These are phyloP conservation scores for Ethmia dodecea DNA, from an alignment of 2,888 invertebrate genomes.

Conservation along the genomic window DNA sequence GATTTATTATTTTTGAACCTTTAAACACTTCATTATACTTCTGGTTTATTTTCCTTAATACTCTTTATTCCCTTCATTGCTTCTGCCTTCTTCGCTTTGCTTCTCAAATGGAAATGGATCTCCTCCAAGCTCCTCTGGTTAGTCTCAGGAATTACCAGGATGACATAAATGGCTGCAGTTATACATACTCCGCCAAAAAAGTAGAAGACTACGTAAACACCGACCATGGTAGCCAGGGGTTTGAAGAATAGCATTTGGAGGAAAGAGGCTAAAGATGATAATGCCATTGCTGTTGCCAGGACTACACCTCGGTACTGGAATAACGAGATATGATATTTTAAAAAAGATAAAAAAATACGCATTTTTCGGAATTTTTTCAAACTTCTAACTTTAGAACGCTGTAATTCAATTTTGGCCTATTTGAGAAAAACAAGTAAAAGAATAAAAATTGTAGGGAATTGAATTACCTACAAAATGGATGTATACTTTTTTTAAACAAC, in stretches of 20 bases:
- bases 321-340: not conserved
- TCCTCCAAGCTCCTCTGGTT: constrained; percentile 41
- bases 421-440: too few species aligned
- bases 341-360: too few species aligned
- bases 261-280: constrained; percentile 37
- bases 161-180: constrained; percentile 33
- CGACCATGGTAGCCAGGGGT: constrained; percentile 40
- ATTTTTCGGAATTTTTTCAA: too few species aligned
- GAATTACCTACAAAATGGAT: too few species aligned
- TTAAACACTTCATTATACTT: too few species aligned
- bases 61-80: constrained; percentile 9
- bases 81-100: constrained; percentile 39
- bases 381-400: too few species aligned
- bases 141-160: constrained; percentile 49
- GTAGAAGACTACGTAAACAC: constrained; percentile 47
- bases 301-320: constrained; percentile 61
- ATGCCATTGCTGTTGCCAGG: constrained; percentile 46
- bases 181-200: constrained; percentile 47
- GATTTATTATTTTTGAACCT: not conserved
- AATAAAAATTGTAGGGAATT: too few species aligned
- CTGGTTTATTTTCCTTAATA: too few species aligned
- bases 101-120: constrained; percentile 44
- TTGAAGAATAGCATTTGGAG: constrained; percentile 58
- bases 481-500: too few species aligned
- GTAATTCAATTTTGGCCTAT: too few species aligned